Evolutionary conservation across 1,140 invertebrate species (phyloP).

Genomic region (Drosophila chauvacae): DNA sequence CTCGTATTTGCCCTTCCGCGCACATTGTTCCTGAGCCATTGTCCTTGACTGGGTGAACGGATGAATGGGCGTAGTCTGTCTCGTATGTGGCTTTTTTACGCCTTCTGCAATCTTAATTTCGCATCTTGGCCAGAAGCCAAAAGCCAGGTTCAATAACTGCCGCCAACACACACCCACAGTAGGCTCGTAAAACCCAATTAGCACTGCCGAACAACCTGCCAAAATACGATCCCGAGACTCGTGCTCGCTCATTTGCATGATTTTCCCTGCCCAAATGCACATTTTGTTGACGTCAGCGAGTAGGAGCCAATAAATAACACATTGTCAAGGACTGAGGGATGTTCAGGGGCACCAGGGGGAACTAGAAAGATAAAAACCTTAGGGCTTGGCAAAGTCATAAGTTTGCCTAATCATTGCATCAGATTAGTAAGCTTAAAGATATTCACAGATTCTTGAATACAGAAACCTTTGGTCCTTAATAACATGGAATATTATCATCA

Average conservation of each 20-base stretch:
- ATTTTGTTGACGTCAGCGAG: slow-evolving; percentile 60
- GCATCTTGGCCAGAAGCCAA: slow-evolving; percentile 33
- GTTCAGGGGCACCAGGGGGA: neutral
- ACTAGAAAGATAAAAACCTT: slow-evolving; percentile 12
- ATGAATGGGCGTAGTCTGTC: slow-evolving; percentile 3
- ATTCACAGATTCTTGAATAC: neutral
- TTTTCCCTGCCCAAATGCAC: slow-evolving; percentile 22
- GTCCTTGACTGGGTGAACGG: slow-evolving; percentile 12
- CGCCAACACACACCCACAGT: slow-evolving; percentile 32
- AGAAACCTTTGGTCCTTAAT: neutral
- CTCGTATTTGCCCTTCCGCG: neutral
- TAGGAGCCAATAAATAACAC: slow-evolving; percentile 26
- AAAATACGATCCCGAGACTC: slow-evolving; percentile 29
- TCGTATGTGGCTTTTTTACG: neutral
- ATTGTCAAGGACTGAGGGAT: slow-evolving; percentile 5
- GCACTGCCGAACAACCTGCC: slow-evolving; percentile 39
- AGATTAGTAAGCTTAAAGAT: neutral
- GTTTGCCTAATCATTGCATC: slow-evolving; percentile 15
- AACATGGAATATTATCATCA: neutral
- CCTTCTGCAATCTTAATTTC: slow-evolving; percentile 6
- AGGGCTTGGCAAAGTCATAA: slow-evolving; percentile 8
- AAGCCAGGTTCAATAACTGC: slow-evolving; percentile 52
- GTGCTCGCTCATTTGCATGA: slow-evolving; percentile 53
- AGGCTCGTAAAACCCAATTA: slow-evolving; percentile 65
- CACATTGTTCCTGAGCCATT: slow-evolving; percentile 25